Evolutionary conservation across 2,797 vertebrate genomes (phyloP), one percentile per base, ranked within the genome.

Genomic region (Eospalax fontanierii): DNA sequence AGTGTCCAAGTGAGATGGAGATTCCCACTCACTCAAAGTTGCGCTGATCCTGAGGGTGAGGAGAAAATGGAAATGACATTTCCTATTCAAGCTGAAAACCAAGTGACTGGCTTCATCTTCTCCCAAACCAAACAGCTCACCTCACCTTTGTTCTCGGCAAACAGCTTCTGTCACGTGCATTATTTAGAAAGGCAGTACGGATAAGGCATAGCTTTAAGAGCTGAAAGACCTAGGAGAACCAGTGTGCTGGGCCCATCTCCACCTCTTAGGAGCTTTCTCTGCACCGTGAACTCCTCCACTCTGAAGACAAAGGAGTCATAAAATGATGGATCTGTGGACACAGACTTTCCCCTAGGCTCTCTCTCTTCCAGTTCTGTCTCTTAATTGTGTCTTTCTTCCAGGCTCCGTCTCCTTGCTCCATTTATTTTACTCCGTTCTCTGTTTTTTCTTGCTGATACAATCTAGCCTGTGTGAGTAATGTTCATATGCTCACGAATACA

Each of bases 371-470:
- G 38, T 40, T 46, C 66, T 11, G 76, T 66, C n/a, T 59, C 50
- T 61, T 22, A 0, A 33, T 73, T 95, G 43, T 71, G 43, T 71
- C 89, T 61, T 35, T n/a, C 92, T 79, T 76, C 50, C 57, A n/a
- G 83, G 63, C 87, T 81, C 76, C 70, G 59, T 75, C 89, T 90
- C 63, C 50, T 85, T 46, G 11, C 2, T 75, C 65, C 94, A 68
- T 33, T 75, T 75, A 80, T 71, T 86, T 93, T 87, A 28, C 21
- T 24, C n/a, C 21, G 75, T 91, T 84, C 61, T 89, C 70, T 82
- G 50, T 79, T 89, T 95, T 90, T 92, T 90, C 96, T 95, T 91
- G 71, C 95, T 96, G 92, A 63, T 90, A 92, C 93, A 93, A 94
- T 96, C 87, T 74, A 54, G 83, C 83, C 71, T 0, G 2, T 75